These are phyloP conservation scores for Porphyrio hochstetteri DNA, from an alignment of 2,113 vertebrate species.

Conservation along the genomic window DNA sequence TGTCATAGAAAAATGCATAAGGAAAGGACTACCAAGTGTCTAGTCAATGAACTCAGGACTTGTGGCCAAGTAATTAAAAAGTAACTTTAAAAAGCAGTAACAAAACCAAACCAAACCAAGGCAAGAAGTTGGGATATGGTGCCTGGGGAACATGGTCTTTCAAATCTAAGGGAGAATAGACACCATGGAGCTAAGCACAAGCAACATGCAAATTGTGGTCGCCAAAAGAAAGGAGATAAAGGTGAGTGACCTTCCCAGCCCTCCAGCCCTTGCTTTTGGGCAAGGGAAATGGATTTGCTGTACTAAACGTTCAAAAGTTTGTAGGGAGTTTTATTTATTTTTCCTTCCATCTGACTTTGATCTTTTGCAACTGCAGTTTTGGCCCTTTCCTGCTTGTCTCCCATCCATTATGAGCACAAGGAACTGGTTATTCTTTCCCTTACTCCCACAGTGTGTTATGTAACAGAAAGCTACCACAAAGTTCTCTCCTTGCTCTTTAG, in stretches of 20 bases:
- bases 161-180: neutral
- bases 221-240: neutral
- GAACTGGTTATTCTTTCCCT: neutral
- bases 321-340: neutral
- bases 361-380: neutral
- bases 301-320: neutral
- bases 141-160: neutral
- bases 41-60: neutral
- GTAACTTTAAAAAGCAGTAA: neutral
- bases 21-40: neutral
- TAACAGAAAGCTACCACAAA: accelerated
- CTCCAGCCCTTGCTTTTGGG: neutral
- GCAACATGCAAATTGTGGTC: neutral
- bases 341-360: neutral
- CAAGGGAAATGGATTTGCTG: neutral
- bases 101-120: neutral
- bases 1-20: neutral
- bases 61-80: neutral
- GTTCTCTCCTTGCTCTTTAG: neutral
- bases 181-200: neutral
- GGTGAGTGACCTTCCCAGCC: neutral
- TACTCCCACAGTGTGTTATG: neutral
- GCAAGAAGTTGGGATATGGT: neutral
- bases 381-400: neutral
- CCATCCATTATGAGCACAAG: accelerated